These are phyloP conservation scores for Tachystola acroxantha DNA, from an alignment of 2,888 invertebrate species.

Conservation along the genomic window DNA sequence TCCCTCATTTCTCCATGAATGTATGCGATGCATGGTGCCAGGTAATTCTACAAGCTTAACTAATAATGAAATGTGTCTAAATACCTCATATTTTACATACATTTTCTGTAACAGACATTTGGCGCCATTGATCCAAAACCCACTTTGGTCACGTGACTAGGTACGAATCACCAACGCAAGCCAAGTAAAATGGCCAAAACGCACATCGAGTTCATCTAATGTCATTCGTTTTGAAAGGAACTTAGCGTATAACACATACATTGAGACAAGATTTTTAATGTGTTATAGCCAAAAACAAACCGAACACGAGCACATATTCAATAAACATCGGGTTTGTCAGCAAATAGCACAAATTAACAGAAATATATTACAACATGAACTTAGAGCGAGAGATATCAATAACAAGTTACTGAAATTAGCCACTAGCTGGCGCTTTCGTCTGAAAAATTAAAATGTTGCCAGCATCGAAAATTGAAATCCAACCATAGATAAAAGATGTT, in stretches of 20 bases:
- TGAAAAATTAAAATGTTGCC: constrained; percentile 1
- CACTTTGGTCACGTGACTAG: constrained; percentile 76
- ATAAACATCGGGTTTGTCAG: constrained; percentile 51
- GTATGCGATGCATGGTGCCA: constrained; percentile 27
- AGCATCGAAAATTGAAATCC: too few species aligned
- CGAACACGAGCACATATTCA: constrained; percentile 61
- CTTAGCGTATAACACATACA: constrained; percentile 62
- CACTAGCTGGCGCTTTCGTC: constrained; percentile 59
- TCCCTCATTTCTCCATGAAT: constrained; percentile 30
- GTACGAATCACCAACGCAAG: constrained; percentile 78
- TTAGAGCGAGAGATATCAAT: constrained; percentile 72
- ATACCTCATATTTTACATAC: constrained; percentile 56
- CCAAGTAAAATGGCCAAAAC: constrained; percentile 78
- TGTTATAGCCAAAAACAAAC: constrained; percentile 38
- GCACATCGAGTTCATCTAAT: constrained; percentile 75
- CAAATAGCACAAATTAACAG: constrained; percentile 63
- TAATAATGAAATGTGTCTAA: constrained; percentile 28
- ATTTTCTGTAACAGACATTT: constrained; percentile 74
- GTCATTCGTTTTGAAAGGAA: constrained; percentile 71
- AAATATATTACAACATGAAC: constrained; percentile 60
- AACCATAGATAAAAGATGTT: too few species aligned
- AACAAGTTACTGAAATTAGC: constrained; percentile 53
- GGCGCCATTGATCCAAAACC: constrained; percentile 78
- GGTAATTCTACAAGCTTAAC: constrained; percentile 29
- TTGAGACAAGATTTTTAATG: constrained; percentile 53